A percentile compares a stretch with the other conserved stretches of the same genome.
These are phyloP conservation scores for western clawed frog (Xenopus tropicalis) DNA, from an alignment of 2,113 vertebrate genomes.

Conservation along the genomic window DNA sequence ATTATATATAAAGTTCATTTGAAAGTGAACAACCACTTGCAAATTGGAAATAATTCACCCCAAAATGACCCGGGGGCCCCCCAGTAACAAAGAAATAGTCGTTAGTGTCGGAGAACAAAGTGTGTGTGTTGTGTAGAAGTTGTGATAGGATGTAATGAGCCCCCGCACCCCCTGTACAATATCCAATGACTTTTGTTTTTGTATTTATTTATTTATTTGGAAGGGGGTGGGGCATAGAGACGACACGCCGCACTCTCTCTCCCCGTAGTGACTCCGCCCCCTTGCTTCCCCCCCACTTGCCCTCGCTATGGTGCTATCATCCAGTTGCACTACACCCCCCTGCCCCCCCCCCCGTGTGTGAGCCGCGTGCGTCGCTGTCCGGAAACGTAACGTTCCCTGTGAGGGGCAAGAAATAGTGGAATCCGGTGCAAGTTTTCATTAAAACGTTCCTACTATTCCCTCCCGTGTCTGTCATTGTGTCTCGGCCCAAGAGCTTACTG, in stretches of 20 bases:
- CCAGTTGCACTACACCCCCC: conserved; percentile 43
- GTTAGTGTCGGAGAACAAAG: no score
- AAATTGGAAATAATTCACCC: no score
- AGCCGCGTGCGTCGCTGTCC: not conserved
- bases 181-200: not conserved
- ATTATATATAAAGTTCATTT: no score
- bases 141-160: not conserved
- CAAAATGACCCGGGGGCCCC: no score
- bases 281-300: no score
- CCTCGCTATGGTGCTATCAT: conserved; percentile 58
- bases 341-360: not conserved
- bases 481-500: no score
- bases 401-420: conserved; percentile 40
- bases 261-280: not conserved
- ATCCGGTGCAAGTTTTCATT: conserved; percentile 60
- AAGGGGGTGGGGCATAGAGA: not conserved
- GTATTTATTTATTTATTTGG: conserved; percentile 27
- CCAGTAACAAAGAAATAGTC: no score
- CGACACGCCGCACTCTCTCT: not conserved
- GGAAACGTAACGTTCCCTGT: not conserved
- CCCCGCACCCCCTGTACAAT: conserved; percentile 3
- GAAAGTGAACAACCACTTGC: no score
- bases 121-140: conserved; percentile 10
- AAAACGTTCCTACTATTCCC: conserved; percentile 56
- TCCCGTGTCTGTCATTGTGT: no score